Evolutionary conservation across 2,113 vertebrate species (phyloP).

Genomic region (Thryonomys swinderianus): DNA sequence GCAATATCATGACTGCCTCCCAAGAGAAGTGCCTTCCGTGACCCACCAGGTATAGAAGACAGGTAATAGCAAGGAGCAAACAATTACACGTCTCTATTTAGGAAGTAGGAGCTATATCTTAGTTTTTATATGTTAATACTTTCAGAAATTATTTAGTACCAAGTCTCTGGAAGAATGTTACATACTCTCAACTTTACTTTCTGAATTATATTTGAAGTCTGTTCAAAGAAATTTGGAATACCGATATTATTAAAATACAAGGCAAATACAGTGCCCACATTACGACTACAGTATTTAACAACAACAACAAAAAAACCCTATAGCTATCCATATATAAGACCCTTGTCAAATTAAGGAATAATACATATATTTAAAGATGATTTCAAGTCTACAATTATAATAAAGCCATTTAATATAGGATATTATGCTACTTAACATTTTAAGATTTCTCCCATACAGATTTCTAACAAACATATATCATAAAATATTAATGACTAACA

Average conservation of each 20-base stretch:
- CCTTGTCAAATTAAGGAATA: background rate
- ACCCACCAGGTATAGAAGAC: background rate
- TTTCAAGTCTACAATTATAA: background rate
- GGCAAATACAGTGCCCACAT: rapidly evolving
- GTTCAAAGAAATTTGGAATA: background rate
- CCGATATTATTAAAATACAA: background rate
- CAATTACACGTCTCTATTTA: background rate
- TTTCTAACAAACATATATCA: background rate
- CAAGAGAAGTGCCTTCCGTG: background rate
- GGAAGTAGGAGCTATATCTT: background rate
- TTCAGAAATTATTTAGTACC: background rate
- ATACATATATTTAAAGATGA: background rate
- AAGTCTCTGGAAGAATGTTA: background rate
- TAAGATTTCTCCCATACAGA: background rate
- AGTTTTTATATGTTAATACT: background rate
- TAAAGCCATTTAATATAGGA: background rate
- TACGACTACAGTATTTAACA: background rate
- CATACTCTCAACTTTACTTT: background rate
- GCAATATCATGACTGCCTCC: background rate
- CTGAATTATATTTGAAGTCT: background rate
- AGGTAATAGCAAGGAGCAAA: background rate
- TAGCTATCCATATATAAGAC: rapidly evolving
- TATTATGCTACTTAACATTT: background rate
- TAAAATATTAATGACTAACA: background rate
- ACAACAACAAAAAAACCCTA: too few species aligned